A percentile compares a stretch with the other conserved stretches of the same genome.
These are phyloP conservation scores for Argya squamiceps DNA, from an alignment of 2,797 vertebrate species.

Conservation along the genomic window DNA sequence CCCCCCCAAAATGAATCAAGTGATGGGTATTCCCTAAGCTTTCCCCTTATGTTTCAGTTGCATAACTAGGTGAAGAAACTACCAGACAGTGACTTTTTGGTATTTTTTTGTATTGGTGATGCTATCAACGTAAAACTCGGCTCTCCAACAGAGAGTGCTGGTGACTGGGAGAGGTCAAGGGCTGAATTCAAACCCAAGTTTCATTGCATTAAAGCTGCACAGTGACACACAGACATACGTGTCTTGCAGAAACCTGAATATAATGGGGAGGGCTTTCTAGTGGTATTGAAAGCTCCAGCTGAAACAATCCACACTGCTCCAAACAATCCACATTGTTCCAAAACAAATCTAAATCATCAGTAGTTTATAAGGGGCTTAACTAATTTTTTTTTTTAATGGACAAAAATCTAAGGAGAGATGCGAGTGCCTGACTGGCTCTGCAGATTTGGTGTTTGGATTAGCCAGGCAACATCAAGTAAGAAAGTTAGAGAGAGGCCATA, in stretches of 20 bases:
- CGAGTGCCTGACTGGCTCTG: neutral
- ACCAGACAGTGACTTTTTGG: neutral
- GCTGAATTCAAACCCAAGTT: neutral
- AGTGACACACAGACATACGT: neutral
- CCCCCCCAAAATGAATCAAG: conserved; percentile 62
- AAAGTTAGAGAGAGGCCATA: neutral
- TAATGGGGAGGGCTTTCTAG: neutral
- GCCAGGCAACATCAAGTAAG: neutral
- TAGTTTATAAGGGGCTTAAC: neutral
- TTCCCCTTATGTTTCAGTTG: conserved; percentile 38
- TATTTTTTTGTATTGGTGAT: neutral
- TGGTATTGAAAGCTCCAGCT: neutral
- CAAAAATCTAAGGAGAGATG: neutral
- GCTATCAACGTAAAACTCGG: neutral
- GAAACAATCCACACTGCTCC: neutral
- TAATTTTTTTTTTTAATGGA: rapidly evolving
- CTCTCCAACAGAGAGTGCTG: neutral
- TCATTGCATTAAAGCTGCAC: neutral
- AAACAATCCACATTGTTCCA: neutral
- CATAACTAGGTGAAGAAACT: conserved; percentile 17
- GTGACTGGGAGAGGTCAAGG: neutral
- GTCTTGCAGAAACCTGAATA: neutral
- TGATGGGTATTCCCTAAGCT: conserved; percentile 67
- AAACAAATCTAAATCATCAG: neutral
- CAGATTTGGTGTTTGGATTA: neutral